Conservation (phyloP, 92 coral and sea anemone species). For the Montipora capitata region DNA sequence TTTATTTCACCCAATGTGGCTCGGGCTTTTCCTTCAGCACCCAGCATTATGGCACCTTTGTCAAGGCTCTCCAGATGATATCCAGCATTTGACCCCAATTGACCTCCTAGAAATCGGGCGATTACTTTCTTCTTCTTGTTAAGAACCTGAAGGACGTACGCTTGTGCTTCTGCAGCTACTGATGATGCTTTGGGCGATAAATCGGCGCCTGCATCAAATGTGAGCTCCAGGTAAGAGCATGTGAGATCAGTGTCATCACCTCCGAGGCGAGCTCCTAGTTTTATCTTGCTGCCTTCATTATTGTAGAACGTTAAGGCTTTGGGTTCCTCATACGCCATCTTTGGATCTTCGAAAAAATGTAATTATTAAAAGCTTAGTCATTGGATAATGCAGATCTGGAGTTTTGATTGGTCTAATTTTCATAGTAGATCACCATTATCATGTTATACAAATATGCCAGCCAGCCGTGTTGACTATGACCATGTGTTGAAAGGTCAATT, state of each 20-base stretch:
- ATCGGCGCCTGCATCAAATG: not conserved
- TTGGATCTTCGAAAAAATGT: too few relatives aligned
- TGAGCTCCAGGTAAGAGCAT: constrained; percentile 6
- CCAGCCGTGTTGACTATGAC: too few relatives aligned
- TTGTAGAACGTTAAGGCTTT: too few relatives aligned
- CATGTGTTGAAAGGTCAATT: too few relatives aligned
- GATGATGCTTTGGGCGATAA: not conserved
- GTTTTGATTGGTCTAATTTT: too few relatives aligned
- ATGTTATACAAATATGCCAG: too few relatives aligned
- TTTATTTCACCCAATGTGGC: not conserved
- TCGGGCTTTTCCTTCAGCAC: constrained; percentile 27
- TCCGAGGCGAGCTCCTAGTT: too few relatives aligned
- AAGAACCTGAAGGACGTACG: not conserved
- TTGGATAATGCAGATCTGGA: too few relatives aligned
- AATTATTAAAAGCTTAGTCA: too few relatives aligned
- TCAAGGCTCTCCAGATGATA: not conserved
- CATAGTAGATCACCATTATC: too few relatives aligned
- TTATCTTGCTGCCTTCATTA: too few relatives aligned
- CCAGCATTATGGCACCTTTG: not conserved
- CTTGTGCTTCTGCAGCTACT: not conserved
- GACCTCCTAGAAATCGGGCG: constrained; percentile 30
- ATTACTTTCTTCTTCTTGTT: not conserved
- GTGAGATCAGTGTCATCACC: not conserved
- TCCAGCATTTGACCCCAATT: constrained; percentile 17
- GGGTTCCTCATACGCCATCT: too few relatives aligned